A percentile compares a stretch with the other conserved stretches of the same genome.
Conservation (phyloP, 2,113 vertebrate species). For the Scomber colias region DNA sequence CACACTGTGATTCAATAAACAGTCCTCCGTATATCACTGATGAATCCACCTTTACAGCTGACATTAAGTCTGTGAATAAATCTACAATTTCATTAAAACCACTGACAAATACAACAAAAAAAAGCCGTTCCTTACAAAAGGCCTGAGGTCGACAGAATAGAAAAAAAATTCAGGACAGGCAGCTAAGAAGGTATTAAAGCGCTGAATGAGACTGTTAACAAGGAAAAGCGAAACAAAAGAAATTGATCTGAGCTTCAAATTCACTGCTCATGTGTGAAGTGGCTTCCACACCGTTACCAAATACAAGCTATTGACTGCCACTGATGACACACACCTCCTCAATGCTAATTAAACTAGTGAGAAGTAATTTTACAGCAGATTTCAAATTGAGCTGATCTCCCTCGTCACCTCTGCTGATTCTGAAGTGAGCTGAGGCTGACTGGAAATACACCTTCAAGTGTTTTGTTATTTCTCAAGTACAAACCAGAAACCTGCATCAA, state of each 20-base stretch:
- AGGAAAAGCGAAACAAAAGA: slow-evolving; percentile 16
- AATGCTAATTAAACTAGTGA: slow-evolving; percentile 9
- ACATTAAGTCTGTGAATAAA: slow-evolving; percentile 51
- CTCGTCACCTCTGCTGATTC: background rate
- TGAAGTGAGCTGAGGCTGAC: background rate
- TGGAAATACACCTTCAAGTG: background rate
- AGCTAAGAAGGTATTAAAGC: background rate
- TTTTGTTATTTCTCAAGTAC: background rate
- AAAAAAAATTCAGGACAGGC: background rate
- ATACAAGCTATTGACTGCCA: background rate
- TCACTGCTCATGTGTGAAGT: background rate
- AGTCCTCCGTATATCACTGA: slow-evolving; percentile 39
- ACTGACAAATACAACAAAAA: slow-evolving; percentile 15
- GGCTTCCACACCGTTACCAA: background rate
- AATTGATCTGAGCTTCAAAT: slow-evolving; percentile 16
- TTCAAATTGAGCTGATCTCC: slow-evolving; percentile 18
- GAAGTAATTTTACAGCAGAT: background rate
- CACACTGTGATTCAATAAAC: slow-evolving; percentile 39
- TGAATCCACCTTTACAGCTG: slow-evolving; percentile 15
- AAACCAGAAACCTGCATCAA: slow-evolving; percentile 20
- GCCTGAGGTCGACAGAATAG: background rate
- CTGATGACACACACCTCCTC: slow-evolving; percentile 17
- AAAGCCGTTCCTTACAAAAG: background rate
- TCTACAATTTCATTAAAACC: slow-evolving; percentile 61
- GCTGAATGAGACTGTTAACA: slow-evolving; percentile 5